A percentile compares a stretch with the other conserved stretches of the same genome.
These are phyloP conservation scores for Spisula subtruncata DNA, from an alignment of 2,888 invertebrate genomes.

Conservation along the genomic window DNA sequence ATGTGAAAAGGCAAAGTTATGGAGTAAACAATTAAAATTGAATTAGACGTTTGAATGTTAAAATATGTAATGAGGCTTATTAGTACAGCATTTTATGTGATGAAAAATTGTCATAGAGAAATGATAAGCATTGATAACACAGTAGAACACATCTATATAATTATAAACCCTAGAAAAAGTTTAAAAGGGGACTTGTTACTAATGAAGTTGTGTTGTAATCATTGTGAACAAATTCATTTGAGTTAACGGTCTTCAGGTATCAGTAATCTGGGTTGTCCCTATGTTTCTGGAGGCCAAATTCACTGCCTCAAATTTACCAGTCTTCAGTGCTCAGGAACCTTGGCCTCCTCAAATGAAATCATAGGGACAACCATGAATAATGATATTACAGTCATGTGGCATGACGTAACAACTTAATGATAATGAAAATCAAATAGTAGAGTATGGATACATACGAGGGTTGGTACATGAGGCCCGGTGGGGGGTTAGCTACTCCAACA, in stretches of 20 bases:
- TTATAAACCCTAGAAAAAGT: background rate
- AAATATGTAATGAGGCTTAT: no score
- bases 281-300: no score
- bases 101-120: no score
- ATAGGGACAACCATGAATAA: background rate
- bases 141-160: background rate
- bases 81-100: no score
- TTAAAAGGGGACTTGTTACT: background rate
- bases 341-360: no score
- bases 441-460: constrained; percentile 79
- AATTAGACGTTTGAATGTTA: no score
- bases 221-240: background rate
- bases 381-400: background rate
- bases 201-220: background rate
- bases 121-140: no score
- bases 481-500: constrained; percentile 65
- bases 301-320: background rate
- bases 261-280: no score
- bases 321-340: no score
- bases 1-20: no score
- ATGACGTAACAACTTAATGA: background rate
- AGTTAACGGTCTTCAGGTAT: no score
- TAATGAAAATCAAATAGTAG: background rate
- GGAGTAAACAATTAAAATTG: no score
- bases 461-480: constrained; percentile 79